A percentile compares a stretch with the other conserved stretches of the same genome.
These are phyloP conservation scores for Brenthis hecate DNA, from an alignment of 2,888 invertebrate species.

Conservation along the genomic window DNA sequence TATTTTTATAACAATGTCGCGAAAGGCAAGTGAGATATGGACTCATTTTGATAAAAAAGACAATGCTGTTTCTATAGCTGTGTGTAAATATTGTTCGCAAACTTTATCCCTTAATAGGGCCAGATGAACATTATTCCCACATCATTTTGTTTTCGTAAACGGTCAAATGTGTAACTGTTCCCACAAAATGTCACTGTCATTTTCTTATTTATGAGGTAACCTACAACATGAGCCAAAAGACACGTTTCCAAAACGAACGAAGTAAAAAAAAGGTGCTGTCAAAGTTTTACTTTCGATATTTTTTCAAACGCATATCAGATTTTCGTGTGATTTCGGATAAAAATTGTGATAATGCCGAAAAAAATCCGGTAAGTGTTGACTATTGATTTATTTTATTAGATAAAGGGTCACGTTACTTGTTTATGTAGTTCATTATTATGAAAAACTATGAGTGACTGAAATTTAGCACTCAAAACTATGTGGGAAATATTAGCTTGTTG, in stretches of 20 bases:
- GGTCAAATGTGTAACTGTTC: not conserved
- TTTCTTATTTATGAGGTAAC: not conserved
- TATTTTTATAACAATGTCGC: conserved; percentile 30
- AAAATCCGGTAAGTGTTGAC: conserved; percentile 1
- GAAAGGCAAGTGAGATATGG: not conserved
- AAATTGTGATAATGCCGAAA: not conserved
- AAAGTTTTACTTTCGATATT: conserved; percentile 1
- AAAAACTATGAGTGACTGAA: not conserved
- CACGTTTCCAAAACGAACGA: not conserved
- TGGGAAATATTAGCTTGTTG: too few relatives aligned
- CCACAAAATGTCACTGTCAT: not conserved
- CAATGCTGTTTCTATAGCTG: not conserved
- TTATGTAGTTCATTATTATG: not conserved
- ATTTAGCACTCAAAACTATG: not conserved
- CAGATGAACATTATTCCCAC: not conserved
- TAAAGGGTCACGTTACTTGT: not conserved
- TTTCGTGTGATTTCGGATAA: too few relatives aligned
- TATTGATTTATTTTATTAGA: not conserved
- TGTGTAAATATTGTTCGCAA: not conserved
- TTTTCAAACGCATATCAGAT: not conserved
- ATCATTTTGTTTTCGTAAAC: not conserved
- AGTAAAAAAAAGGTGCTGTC: not conserved
- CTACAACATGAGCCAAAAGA: not conserved
- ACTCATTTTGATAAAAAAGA: conserved; percentile 7
- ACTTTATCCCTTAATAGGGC: too few relatives aligned